Percentiles rank a stretch among this genome's conserved stretches.
Conservation (phyloP, 1,140 invertebrate genomes). For the Doryteuthis pealeii region DNA sequence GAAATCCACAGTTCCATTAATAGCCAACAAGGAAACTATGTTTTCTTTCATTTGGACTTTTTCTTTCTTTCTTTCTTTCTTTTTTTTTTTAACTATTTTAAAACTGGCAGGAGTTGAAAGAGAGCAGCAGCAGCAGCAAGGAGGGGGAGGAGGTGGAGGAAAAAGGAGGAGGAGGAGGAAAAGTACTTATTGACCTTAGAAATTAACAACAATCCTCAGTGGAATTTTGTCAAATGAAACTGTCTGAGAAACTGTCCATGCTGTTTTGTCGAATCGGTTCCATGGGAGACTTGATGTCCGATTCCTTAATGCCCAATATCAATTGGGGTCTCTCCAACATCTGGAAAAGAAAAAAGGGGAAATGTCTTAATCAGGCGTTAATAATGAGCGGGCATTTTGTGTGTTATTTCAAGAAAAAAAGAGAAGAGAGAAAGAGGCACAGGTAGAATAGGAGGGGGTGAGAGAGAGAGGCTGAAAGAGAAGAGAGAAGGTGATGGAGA, state of each 20-base stretch:
- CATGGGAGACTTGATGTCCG: slow-evolving; percentile 25
- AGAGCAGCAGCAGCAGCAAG: neutral
- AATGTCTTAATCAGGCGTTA: neutral
- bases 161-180: neutral
- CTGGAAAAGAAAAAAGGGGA: slow-evolving; percentile 27
- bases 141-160: slow-evolving; percentile 12
- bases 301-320: slow-evolving; percentile 31
- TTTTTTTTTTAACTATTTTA: neutral
- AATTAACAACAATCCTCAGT: slow-evolving; percentile 9
- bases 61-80: neutral
- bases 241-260: slow-evolving; percentile 41
- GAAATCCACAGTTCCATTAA: too few species aligned
- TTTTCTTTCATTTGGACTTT: too few species aligned
- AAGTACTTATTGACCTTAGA: neutral
- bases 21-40: too few species aligned
- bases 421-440: neutral
- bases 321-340: slow-evolving; percentile 33
- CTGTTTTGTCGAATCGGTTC: slow-evolving; percentile 38
- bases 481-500: too few species aligned
- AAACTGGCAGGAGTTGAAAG: neutral
- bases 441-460: neutral
- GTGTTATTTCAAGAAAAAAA: too few species aligned
- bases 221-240: slow-evolving; percentile 23
- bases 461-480: neutral
- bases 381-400: neutral